Percentiles rank a stretch among this genome's conserved stretches.
These are phyloP conservation scores for Misgurnus anguillicaudatus DNA, from an alignment of 2,113 vertebrate genomes.

Conservation along the genomic window DNA sequence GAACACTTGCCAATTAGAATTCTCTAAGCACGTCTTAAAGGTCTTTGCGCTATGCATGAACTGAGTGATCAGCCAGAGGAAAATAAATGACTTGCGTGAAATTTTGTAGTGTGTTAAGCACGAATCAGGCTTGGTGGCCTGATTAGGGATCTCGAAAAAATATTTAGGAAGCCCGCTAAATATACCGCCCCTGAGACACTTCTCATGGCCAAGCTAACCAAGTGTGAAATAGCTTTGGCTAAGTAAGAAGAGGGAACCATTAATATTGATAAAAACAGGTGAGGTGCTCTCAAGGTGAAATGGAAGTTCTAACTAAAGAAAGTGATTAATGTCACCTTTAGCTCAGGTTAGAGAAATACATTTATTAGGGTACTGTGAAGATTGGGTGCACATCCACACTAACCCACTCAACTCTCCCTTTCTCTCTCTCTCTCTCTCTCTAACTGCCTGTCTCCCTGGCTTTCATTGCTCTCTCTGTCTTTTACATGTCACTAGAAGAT, in stretches of 20 bases:
- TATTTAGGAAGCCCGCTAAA: constrained; percentile 74
- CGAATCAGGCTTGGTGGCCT: constrained; percentile 63
- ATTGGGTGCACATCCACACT: constrained; percentile 15
- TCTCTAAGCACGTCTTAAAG: constrained; percentile 48
- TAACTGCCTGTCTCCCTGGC: not conserved
- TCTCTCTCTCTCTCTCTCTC: not conserved
- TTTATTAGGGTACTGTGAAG: constrained; percentile 56
- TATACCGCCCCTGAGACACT: constrained; percentile 74
- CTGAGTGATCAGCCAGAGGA: constrained; percentile 28
- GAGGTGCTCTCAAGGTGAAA: constrained; percentile 78
- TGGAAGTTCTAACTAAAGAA: constrained; percentile 73
- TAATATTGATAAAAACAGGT: constrained; percentile 80
- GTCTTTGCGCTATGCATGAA: constrained; percentile 18
- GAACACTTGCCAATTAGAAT: constrained; percentile 67
- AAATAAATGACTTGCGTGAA: constrained; percentile 63
- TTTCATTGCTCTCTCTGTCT: not conserved
- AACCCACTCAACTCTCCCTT: not conserved
- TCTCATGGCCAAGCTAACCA: constrained; percentile 76
- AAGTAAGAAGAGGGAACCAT: constrained; percentile 77
- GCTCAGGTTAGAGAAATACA: constrained; percentile 60
- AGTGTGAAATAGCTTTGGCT: constrained; percentile 83
- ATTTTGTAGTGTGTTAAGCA: constrained; percentile 61
- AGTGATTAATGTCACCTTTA: constrained; percentile 81
- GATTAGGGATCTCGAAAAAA: constrained; percentile 73
- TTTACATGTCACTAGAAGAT: not conserved